These are phyloP conservation scores for Bombus waltoni DNA, from an alignment of 1,140 invertebrate genomes.

Conservation along the genomic window DNA sequence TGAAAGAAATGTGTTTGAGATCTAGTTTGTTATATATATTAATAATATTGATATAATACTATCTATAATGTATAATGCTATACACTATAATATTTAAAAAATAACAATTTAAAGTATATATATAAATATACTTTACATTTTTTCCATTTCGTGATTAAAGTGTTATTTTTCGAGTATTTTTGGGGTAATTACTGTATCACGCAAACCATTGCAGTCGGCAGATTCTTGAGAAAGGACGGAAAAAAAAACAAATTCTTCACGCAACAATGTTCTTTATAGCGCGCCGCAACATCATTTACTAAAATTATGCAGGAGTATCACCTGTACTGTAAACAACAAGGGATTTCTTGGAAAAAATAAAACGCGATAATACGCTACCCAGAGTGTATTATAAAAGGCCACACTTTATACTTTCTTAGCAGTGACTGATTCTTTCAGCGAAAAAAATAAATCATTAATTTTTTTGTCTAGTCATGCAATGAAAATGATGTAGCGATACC, in stretches of 20 bases:
- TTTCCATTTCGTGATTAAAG: slow-evolving; percentile 9
- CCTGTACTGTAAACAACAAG: not conserved
- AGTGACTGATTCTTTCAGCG: not conserved
- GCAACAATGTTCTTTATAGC: slow-evolving; percentile 38
- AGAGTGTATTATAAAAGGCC: not conserved
- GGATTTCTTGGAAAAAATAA: not conserved
- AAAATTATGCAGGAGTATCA: slow-evolving; percentile 27
- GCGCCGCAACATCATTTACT: not conserved
- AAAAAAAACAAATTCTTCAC: not conserved
- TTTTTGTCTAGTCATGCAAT: slow-evolving; percentile 22
- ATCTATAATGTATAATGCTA: not conserved
- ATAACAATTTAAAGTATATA: not conserved
- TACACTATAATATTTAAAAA: not conserved
- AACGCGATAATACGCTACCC: not conserved
- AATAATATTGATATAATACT: no score
- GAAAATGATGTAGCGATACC: slow-evolving; percentile 20
- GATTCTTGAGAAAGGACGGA: no score
- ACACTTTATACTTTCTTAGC: not conserved
- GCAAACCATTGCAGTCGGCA: not conserved
- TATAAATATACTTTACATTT: not conserved
- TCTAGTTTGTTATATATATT: no score
- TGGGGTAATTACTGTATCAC: slow-evolving; percentile 16
- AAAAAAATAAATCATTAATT: slow-evolving; percentile 18
- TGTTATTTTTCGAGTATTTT: not conserved
- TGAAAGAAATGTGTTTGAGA: not conserved